Base-by-base conservation (phyloP, 2,888 invertebrate genomes). In the Eumacrocentrus americanus region DNA sequence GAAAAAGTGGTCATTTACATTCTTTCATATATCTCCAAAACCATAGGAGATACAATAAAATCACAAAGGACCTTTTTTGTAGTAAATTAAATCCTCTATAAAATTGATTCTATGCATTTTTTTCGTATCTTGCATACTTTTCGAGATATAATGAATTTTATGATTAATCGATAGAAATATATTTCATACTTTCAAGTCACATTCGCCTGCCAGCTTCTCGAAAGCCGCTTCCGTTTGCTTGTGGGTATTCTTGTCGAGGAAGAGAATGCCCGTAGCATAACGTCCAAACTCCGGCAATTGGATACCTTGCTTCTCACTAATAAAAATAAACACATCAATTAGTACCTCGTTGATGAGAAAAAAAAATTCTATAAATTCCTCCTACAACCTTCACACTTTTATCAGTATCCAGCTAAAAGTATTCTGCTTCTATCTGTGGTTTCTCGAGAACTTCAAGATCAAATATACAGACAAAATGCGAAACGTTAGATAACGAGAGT, bases 221-320 rank as follows among this genome's bases (percentile, higher is more conserved):
- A 98, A 96, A 72, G 89, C 89, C 69, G 86, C 85, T 82, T 96
- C 94, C 57, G 89, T 89, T 70, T 91, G 88, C 72, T 87, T 85
- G 73, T 92, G 91, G 73, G 91, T 90, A 51, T 87, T 84, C 79
- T 91, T 90, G 81, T 97, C 95, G 81, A 98, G 84, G 83, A 94
- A 99, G 77, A 98, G 87, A 67, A 98, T 94, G 62, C 99, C 99
- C 16, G 98, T 98, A 55, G 98, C 98, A 84, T 98, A 99, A 68
- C 88, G 85, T 3, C 97, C 98, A 72, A 89, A 87, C 16, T 89
- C 87, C 6, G 99, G 98, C 71, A 99, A 84, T 67, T 89, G 88
- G 62, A 96, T 85, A 72, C 90, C 91, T 73, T 90, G 88, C 66
- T 88, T 87, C 76, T 92, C 90, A 81, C 95, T 95, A 83, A 29